These are phyloP conservation scores for Hippopotamyrus pictus DNA, from an alignment of 2,797 vertebrate genomes.

Conservation along the genomic window DNA sequence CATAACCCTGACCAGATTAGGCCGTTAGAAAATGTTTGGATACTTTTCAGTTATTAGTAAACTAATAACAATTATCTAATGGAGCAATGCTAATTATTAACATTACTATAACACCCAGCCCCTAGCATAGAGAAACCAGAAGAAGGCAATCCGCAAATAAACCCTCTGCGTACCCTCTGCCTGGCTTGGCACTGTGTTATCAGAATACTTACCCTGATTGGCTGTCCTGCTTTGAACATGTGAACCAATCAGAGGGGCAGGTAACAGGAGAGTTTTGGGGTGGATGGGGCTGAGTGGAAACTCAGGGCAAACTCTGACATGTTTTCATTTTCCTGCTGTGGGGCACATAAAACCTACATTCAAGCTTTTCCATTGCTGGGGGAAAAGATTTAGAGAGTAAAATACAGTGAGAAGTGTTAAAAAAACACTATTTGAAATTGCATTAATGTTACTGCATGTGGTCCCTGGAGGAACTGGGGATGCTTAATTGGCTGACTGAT, in stretches of 20 bases:
- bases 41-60: neutral
- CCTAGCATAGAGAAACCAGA: neutral
- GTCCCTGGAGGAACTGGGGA: neutral
- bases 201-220: neutral
- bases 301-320: neutral
- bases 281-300: neutral
- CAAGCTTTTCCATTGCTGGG: neutral
- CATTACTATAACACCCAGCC: neutral
- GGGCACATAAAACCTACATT: neutral
- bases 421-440: constrained; percentile 6
- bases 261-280: neutral
- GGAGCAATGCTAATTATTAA: neutral
- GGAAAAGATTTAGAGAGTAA: neutral
- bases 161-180: neutral
- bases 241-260: neutral
- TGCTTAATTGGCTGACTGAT: neutral
- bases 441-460: neutral
- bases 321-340: neutral
- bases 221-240: neutral
- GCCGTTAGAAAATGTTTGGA: neutral
- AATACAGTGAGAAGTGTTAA: neutral
- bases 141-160: neutral
- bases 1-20: neutral
- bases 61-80: neutral
- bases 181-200: neutral